Percentiles rank a stretch among this genome's conserved stretches.
phyloP scores from a whole-genome alignment of 2,888 invertebrate genomes.

The Macrophya annulata region DNA sequence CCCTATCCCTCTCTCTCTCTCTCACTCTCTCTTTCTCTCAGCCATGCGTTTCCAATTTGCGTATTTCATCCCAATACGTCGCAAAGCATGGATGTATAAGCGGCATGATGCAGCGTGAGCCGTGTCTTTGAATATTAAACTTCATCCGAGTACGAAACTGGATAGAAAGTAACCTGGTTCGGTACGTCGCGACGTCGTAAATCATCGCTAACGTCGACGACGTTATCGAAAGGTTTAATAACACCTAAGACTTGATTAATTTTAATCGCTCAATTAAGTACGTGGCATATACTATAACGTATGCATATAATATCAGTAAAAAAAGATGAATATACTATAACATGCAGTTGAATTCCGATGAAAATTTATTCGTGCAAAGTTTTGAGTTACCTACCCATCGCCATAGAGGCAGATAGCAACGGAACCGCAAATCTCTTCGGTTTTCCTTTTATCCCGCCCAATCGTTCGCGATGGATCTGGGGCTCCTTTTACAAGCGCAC shows the following conservation, averaged over 20 bases:
- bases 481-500: slow-evolving; percentile 73
- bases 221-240: slow-evolving; percentile 19
- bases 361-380: slow-evolving; percentile 26
- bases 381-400: slow-evolving; percentile 21
- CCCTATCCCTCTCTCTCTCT: background rate
- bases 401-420: slow-evolving; percentile 36
- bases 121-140: slow-evolving; percentile 41
- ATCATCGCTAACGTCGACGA: background rate
- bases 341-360: background rate
- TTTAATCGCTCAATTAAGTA: background rate
- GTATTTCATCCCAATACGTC: slow-evolving; percentile 49
- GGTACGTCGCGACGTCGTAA: background rate
- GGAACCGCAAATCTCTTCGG: slow-evolving; percentile 53
- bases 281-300: background rate
- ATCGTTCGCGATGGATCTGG: slow-evolving; percentile 77
- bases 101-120: slow-evolving; percentile 30
- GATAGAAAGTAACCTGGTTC: slow-evolving; percentile 16
- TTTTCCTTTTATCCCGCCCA: slow-evolving; percentile 77
- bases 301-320: background rate
- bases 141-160: slow-evolving; percentile 14
- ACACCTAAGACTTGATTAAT: slow-evolving; percentile 10
- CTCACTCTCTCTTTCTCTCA: background rate
- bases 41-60: slow-evolving; percentile 73
- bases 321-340: background rate
- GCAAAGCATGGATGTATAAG: slow-evolving; percentile 7